Base-by-base conservation (phyloP, 2,113 vertebrate species). In the Lepus americanus region DNA sequence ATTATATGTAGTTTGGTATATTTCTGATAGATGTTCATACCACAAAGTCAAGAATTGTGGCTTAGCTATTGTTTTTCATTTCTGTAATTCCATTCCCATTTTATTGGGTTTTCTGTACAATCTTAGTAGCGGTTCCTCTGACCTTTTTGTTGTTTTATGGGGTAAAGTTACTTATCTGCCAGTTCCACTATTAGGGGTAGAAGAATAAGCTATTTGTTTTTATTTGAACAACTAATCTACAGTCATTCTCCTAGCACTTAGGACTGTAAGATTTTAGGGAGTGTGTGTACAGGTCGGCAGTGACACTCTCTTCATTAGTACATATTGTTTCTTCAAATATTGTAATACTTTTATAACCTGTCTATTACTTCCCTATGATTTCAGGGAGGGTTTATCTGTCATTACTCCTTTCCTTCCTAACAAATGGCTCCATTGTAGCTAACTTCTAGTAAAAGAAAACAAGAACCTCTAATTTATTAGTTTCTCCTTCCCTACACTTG, bases 131-230 rank as follows among this genome's bases (percentile, higher is more conserved):
- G 6, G 19, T 77, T 44, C 7, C 29, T 94, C 49, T 88, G 87
- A 90, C 29, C 39, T 88, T 84, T 81, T 23, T 70, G n/a, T 81
- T 93, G 76, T 76, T 93, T 94, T 88, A 73, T 64, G 49, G 49
- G 36, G 22, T 39, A 78, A 94, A 93, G 36, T 73, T 87, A 83
- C 36, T 80, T 63, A 77, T 87, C 53, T 96, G 6, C 70, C 51
- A 63, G 39, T 82, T 93, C 91, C 79, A 94, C 69, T 92, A 55
- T 79, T 44, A 90, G 12, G 12, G 67, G 22, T 63, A 94, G 64
- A 91, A 90, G 70, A 87, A 63, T 66, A 95, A 78, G 4, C 72
- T 87, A 36, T 95, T 95, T 95, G 61, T 81, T 90, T 94, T 84
- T 90, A 95, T 95, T 94, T 81, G 77, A 63, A 64, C 72, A 80